Evolutionary conservation across 2,113 vertebrate genomes (phyloP), one percentile per base, ranked within the genome.

Genomic region (Cyphomyrus discorhynchus): DNA sequence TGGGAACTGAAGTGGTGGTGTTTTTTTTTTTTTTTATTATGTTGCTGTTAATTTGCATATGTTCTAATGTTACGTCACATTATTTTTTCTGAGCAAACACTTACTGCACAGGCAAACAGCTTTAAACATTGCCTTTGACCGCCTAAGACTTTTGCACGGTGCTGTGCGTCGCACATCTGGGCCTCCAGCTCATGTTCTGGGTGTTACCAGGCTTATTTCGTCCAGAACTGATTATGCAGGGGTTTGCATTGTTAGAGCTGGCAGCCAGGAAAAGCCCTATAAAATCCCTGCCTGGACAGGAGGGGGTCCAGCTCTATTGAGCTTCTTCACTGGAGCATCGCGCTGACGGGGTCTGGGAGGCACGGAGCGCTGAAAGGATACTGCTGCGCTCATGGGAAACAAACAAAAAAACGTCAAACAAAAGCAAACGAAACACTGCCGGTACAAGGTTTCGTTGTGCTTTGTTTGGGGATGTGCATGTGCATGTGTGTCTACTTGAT

Each of bases 151-250:
- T n/a, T 62, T 24, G 58, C 58, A n/a, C 8, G 9, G 58, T 35
- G 42, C 8, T 45, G 17, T 45, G 24, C 46, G 27, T 15, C 66
- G 1, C 74, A 47, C 1, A 47, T 84, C 19, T 47, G 21, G 82
- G 82, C 19, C 35, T 46, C 21, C 19, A 8, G 90, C 86, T 85
- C 90, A 83, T 91, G 84, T 93, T 74, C 89, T 90, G 86, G 92
- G 88, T 90, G 83, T 80, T 92, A 88, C 92, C 56, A 62, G 92
- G 87, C 91, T 87, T 91, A 88, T 91, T 92, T 86, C 82, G 89
- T 91, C 90, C 92, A 94, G 93, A 96, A 96, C 49, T 96, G 95
- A 96, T 96, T 96, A 95, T 94, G 89, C 93, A 93, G 94, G 94
- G 92, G 91, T 95, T 95, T 95, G 92, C 93, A 94, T 96, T 96